Conservation (phyloP, 1,140 invertebrate genomes). For the Magallana angulata region DNA sequence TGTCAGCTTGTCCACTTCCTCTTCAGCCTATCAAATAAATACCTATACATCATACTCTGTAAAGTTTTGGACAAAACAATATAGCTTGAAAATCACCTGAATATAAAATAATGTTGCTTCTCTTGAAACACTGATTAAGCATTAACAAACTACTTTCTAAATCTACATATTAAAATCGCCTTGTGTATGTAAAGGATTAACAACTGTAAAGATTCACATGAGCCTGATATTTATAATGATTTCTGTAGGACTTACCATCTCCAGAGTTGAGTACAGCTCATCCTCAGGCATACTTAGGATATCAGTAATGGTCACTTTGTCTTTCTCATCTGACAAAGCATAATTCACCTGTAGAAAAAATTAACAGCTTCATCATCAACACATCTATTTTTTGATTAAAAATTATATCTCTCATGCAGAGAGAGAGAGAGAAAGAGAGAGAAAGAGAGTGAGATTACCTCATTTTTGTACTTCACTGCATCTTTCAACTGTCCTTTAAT, state of each 20-base stretch:
- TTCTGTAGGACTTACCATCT: constrained; percentile 61
- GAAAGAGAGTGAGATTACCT: constrained; percentile 60
- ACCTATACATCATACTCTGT: too few relatives aligned
- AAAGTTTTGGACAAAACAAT: too few relatives aligned
- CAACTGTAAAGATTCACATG: too few relatives aligned
- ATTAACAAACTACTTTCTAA: too few relatives aligned
- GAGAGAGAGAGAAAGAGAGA: not conserved
- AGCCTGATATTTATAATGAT: too few relatives aligned
- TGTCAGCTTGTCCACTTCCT: constrained; percentile 69
- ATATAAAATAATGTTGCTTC: too few relatives aligned
- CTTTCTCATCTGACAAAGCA: constrained; percentile 65
- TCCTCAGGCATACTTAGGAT: constrained; percentile 69
- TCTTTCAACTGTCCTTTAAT: constrained; percentile 72
- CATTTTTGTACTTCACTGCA: constrained; percentile 66
- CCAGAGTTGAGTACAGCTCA: constrained; percentile 67
- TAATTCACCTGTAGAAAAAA: constrained; percentile 64
- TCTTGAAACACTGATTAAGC: too few relatives aligned
- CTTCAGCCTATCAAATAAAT: constrained; percentile 58
- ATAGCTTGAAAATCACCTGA: too few relatives aligned
- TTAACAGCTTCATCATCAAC: not conserved
- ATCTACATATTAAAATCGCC: too few relatives aligned
- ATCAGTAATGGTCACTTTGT: constrained; percentile 65
- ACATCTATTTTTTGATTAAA: not conserved
- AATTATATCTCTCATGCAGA: not conserved
- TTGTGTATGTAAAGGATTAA: too few relatives aligned